Percentiles rank a stretch among this genome's conserved stretches.
These are phyloP conservation scores for Subacronicta megacephala DNA, from an alignment of 2,888 invertebrate genomes.

Conservation along the genomic window DNA sequence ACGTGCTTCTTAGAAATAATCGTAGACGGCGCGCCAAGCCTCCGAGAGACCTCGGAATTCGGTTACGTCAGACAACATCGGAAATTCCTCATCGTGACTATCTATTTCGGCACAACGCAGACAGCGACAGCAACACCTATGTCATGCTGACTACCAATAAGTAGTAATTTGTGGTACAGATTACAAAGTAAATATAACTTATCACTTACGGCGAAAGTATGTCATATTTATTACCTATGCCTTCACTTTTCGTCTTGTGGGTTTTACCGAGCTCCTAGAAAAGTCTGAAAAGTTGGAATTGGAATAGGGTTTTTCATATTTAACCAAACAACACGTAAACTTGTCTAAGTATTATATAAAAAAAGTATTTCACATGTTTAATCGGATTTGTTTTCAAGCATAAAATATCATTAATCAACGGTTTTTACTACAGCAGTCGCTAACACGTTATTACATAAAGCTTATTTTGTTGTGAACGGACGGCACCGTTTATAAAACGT, in stretches of 20 bases:
- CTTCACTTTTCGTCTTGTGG: conserved; percentile 19
- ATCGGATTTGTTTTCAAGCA: conserved; percentile 70
- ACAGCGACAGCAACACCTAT: conserved; percentile 23
- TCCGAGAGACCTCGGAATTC: conserved; percentile 57
- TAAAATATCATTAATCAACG: conserved; percentile 79
- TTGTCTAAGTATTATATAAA: conserved; percentile 43
- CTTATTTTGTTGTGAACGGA: conserved; percentile 86
- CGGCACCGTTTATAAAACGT: conserved; percentile 89
- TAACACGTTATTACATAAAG: conserved; percentile 87
- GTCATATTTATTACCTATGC: not conserved
- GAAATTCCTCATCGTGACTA: conserved; percentile 75
- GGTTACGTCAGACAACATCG: conserved; percentile 68
- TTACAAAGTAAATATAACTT: conserved; percentile 37
- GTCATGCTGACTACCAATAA: conserved; percentile 10
- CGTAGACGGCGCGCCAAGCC: conserved; percentile 49
- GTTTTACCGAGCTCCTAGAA: conserved; percentile 34
- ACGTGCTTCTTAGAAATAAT: conserved; percentile 70
- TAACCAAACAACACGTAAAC: conserved; percentile 7
- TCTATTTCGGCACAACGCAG: conserved; percentile 56
- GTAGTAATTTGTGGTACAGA: conserved; percentile 14
- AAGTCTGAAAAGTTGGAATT: conserved; percentile 5
- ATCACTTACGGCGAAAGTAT: conserved; percentile 14
- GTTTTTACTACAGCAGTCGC: conserved; percentile 75
- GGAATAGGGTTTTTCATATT: conserved; percentile 1
- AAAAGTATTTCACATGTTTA: conserved; percentile 46